Evolutionary conservation across 2,888 invertebrate species (phyloP), one percentile per base, ranked within the genome.

Genomic region (Drosophila meridionalis): DNA sequence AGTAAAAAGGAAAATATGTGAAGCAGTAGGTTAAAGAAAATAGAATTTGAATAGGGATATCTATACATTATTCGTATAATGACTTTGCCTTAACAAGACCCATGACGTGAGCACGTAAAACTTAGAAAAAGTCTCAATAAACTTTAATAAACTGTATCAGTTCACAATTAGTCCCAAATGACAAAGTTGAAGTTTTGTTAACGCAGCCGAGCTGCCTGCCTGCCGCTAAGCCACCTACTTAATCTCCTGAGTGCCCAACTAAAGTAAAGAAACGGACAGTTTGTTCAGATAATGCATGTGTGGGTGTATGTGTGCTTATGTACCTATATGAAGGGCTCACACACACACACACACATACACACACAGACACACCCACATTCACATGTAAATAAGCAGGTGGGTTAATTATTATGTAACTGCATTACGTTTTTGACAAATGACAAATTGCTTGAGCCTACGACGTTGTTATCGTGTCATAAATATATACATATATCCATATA

Each of bases 381-480:
- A 62, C 40, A 62, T 67, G 55, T 68, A 48, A 71, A 63, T 63
- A 52, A 58, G 36, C 53, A 50, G 85, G 70, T 71, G 63, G 63
- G 81, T 81, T 90, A 90, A 90, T 88, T 86, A 86, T 90, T 86
- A 78, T 81, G 78, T 78, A 88, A 86, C 83, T 86, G 89, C 89
- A 86, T 86, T 90, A 88, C 61, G 67, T 61, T 78, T 71, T 73
- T 89, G 87, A 90, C 87, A 90, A 82, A 85, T 89, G 89, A 90
- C 85, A 89, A 90, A 89, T 89, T 84, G 89, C 58, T n/a, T 28
- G 48, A 34, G 34, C 50, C 47, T 45, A 14, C 30, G 52, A 43
- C 38, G 53, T 53, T 69, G 61, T 58, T 69, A 60, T 65, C 57
- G 45, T 61, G 64, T 61, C 68, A 65, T 72, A 72, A 72, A 78